phyloP scores from a whole-genome alignment of 2,797 vertebrate species.

The Champsocephalus esox region DNA sequence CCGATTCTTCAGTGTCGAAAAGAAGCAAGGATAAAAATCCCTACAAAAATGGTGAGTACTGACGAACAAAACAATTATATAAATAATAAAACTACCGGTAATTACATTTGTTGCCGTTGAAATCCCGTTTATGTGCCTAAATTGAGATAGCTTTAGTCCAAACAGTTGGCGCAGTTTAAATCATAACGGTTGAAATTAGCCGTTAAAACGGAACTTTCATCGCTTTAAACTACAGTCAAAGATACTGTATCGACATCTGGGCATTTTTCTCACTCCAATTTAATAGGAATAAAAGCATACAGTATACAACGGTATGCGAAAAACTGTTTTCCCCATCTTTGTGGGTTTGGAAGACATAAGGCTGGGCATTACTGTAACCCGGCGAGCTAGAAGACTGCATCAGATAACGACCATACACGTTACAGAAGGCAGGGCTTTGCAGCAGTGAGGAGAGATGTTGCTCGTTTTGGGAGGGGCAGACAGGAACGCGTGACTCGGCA shows the following conservation, averaged over 20 bases:
- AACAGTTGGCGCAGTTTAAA: neutral
- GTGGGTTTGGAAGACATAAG: no score
- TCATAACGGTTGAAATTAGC: no score
- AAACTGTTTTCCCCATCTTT: no score
- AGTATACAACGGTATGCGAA: no score
- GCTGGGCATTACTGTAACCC: no score
- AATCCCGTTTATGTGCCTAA: neutral
- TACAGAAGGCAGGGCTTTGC: slow-evolving; percentile 28
- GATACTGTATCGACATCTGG: no score
- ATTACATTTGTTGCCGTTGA: neutral
- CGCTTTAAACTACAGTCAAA: no score
- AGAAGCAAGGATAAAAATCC: slow-evolving; percentile 48
- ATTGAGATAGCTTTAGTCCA: neutral
- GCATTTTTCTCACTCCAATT: no score
- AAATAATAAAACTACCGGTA: neutral
- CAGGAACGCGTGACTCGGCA: no score
- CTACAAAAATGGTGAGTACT: slow-evolving; percentile 67
- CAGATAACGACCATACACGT: slow-evolving; percentile 23
- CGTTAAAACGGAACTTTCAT: no score
- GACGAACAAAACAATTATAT: rapidly evolving
- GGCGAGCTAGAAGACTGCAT: slow-evolving; percentile 24
- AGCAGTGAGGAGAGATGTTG: slow-evolving; percentile 19
- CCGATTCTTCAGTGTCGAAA: slow-evolving; percentile 71
- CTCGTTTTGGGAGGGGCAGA: slow-evolving; percentile 11
- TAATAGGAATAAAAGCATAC: no score